Conservation (phyloP, 2,888 invertebrate species). For the Amorpha juglandis region DNA sequence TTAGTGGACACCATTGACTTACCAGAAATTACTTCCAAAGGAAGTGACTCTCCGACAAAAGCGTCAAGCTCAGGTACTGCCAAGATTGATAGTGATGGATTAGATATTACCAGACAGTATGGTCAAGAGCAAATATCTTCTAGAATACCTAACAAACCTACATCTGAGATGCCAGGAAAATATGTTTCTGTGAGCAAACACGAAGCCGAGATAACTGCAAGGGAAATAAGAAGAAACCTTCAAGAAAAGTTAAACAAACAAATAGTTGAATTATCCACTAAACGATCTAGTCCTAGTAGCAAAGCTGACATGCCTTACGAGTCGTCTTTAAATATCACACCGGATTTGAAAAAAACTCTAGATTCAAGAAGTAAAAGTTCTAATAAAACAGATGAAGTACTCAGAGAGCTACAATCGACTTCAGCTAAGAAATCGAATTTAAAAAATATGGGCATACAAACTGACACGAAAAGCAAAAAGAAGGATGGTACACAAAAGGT, state of each 20-base stretch:
- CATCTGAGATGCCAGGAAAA: conserved; percentile 21
- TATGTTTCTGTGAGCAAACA: conserved; percentile 27
- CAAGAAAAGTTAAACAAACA: conserved; percentile 34
- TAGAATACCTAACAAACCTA: conserved; percentile 12
- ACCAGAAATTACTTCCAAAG: conserved; percentile 18
- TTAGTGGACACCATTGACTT: conserved; percentile 48
- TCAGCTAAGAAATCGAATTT: conserved; percentile 48
- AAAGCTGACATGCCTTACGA: conserved; percentile 32
- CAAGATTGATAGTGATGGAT: not conserved
- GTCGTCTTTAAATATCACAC: conserved; percentile 41
- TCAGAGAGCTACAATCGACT: conserved; percentile 1
- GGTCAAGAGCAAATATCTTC: conserved; percentile 47
- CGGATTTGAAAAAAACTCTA: conserved; percentile 39
- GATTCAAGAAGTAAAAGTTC: conserved; percentile 28
- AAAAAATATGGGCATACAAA: conserved; percentile 53
- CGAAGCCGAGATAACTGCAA: conserved; percentile 38
- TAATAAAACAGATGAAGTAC: conserved; percentile 10
- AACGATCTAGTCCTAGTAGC: conserved; percentile 28
- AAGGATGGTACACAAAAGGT: conserved; percentile 42
- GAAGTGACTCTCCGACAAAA: not conserved
- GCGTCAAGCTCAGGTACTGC: not conserved
- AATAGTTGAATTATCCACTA: conserved; percentile 30
- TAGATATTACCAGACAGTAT: conserved; percentile 42
- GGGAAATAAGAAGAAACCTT: conserved; percentile 39
- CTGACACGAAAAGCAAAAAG: conserved; percentile 38